Base-by-base conservation (phyloP, 2,888 invertebrate genomes). In the Holacanthella duospinosa region DNA sequence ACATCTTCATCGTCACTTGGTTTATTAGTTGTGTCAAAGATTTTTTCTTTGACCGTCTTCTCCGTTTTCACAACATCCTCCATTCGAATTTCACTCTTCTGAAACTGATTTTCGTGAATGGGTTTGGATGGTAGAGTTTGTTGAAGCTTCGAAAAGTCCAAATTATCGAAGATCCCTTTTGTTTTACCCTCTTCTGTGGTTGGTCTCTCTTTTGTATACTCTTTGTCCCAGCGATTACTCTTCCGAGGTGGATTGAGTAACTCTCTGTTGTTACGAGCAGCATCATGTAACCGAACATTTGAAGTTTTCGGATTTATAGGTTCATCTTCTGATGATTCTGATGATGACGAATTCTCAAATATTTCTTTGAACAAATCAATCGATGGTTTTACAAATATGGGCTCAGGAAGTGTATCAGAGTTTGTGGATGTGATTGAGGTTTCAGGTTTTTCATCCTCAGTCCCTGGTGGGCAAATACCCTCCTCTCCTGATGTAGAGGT, bases 331-430 rank as follows among this genome's bases (percentile, higher is more conserved):
- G 69, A 66, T 16, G 68, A 68, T 6, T 66, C 66, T 2, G 71
- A 71, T n/a, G n/a, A n/a, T 1, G 70, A 70, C 26, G 67, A 66
- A 36, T 72, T 70, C 9, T 70, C 70, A 62, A 72, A 72, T 53
- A 72, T 72, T 67, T 72, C 71, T 60, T 70, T 72, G 55, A 72
- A 72, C 12, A 72, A 59, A 61, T 72, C 72, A 43, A 70, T 26
- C 1, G 71, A 66, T 24, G 71, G 70, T 60, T 66, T 70, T 1
- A 61, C 29, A 29, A 29, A 4, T 55, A 57, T 29, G 60, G 59
- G 48, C 12, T 58, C 55, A n/a, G 36, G n/a, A 54, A 24, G 55
- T n/a, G n/a, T n/a, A n/a, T n/a, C n/a, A 53, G 48, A 48, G 21
- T 60, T 43, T 24, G 36, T 19, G 60, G n/a, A 54, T 62, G 55